These are phyloP conservation scores for Pitangus sulphuratus DNA, from an alignment of 2,797 vertebrate genomes.

Conservation along the genomic window DNA sequence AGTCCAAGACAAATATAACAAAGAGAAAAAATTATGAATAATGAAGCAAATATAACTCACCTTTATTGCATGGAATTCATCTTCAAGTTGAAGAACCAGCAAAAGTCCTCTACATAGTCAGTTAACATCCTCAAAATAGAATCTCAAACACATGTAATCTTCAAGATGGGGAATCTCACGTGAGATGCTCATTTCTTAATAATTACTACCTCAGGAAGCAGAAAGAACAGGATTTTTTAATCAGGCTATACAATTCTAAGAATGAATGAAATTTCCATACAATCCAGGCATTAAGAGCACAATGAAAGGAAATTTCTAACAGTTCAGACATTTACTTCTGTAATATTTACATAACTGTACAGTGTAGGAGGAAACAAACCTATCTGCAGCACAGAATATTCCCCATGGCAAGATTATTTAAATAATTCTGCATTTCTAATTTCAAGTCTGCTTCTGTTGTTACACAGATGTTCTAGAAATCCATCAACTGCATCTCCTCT, in stretches of 20 bases:
- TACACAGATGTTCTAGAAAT: slow-evolving; percentile 8
- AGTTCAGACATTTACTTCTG: background rate
- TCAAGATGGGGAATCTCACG: background rate
- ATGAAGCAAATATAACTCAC: background rate
- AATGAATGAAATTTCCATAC: background rate
- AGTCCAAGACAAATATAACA: background rate
- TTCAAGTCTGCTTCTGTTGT: background rate
- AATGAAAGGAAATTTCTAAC: background rate
- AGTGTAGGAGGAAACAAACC: background rate
- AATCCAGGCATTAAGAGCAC: background rate
- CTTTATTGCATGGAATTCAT: background rate
- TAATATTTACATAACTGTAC: background rate
- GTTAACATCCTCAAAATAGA: background rate
- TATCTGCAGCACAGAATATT: background rate
- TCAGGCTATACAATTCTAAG: background rate
- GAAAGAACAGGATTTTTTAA: background rate
- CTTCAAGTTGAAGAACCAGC: background rate
- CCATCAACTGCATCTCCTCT: background rate
- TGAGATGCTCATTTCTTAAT: background rate
- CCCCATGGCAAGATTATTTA: background rate
- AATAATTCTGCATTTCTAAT: background rate
- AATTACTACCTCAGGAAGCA: background rate
- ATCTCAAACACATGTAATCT: background rate
- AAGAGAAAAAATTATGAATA: background rate
- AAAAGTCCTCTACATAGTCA: background rate